phyloP scores from a whole-genome alignment of 2,113 vertebrate genomes.

The Fregata magnificens region DNA sequence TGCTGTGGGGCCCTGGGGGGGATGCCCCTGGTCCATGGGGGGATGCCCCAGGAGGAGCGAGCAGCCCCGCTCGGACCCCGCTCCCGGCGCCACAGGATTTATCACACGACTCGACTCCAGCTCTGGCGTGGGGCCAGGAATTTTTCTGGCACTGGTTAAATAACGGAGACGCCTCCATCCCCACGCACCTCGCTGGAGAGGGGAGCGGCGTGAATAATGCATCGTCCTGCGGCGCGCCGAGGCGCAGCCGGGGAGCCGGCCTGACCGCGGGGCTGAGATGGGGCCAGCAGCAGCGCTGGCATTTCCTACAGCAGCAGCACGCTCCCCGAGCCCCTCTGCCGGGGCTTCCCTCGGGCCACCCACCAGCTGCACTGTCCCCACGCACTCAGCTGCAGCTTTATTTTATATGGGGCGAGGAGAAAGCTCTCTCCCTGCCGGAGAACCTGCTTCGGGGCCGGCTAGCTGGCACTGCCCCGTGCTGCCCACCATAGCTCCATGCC shows the following conservation, averaged over 20 bases:
- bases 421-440: not conserved
- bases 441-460: rapidly evolving
- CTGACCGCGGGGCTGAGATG: not conserved
- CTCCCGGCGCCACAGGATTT: not conserved
- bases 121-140: not conserved
- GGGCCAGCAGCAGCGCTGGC: not conserved
- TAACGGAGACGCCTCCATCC: not conserved
- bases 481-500: not conserved
- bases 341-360: not conserved
- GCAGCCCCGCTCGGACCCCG: not conserved
- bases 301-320: not conserved
- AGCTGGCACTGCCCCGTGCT: not conserved
- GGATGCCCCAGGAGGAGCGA: not conserved
- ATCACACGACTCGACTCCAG: not conserved
- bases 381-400: not conserved
- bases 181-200: not conserved
- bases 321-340: not conserved
- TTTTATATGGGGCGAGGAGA: not conserved
- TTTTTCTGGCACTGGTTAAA: not conserved
- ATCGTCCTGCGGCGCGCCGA: not conserved
- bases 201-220: not conserved
- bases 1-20: not conserved
- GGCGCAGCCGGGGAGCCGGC: not conserved
- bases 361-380: not conserved
- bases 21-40: rapidly evolving